Base-by-base conservation (phyloP, 1,140 invertebrate species). In the Zaprionus ghesquierei region DNA sequence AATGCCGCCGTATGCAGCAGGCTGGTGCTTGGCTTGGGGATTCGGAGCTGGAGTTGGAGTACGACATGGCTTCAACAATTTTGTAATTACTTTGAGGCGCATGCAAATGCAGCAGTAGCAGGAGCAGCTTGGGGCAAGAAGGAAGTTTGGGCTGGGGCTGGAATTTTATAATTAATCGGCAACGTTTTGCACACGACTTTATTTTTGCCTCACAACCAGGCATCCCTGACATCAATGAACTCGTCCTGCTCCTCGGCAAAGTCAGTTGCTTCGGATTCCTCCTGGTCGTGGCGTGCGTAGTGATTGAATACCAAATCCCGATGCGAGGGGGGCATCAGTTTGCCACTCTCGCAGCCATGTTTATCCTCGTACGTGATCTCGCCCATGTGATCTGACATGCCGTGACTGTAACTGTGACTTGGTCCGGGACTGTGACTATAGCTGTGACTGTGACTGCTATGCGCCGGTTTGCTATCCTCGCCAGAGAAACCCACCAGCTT, bases 291-390 rank as follows among this genome's bases (percentile, higher is more conserved):
- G 25, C 90, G 70, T 12, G 85, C 85, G 69, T 77, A 91, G 44
- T 91, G 90, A 91, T 91, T 91, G 72, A 81, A 91, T 55, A 90
- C 56, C 81, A 91, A 87, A 69, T 90, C 89, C 49, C 81, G 74
- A 74, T 77, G 73, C 50, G 54, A 54, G 23, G 85, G 84, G 23
- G 85, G 84, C 63, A 75, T 63, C 61, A 89, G 22, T 35, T 89
- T 89, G 41, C 84, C 84, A 22, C 84, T 89, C 51, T 89, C 85
- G 51, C 84, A 89, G 27, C 74, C 85, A 44, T 89, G 84, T 70
- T 75, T 75, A 66, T 90, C 81, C 77, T 90, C 87, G 64, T 90
- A 90, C 60, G 74, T 87, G 71, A 90, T 79, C 72, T 90, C 81
- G 23, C 87, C 87, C n/a, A n/a, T n/a, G 22, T 81, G 68, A 13